Percentiles rank a stretch among this genome's conserved stretches.
Evolutionary conservation across 2,888 invertebrate species (phyloP).

Genomic region (Heliconius aoede): DNA sequence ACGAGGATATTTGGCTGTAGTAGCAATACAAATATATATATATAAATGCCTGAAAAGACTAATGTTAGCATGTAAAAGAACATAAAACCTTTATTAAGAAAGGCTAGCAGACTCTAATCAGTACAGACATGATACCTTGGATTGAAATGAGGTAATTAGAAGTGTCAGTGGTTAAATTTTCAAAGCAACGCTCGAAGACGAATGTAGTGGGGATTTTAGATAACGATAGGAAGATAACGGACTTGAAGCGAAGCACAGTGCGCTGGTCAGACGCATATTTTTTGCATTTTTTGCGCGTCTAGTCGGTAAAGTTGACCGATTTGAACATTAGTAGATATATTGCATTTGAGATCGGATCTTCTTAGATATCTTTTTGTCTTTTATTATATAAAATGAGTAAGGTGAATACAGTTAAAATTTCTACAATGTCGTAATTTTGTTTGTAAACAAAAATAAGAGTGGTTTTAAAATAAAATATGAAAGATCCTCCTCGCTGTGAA

Average conservation of each 20-base stretch:
- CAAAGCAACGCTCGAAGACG: constrained; percentile 20
- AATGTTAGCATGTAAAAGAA: neutral
- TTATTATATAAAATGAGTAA: neutral
- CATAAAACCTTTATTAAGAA: constrained; percentile 34
- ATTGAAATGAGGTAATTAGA: neutral
- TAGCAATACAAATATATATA: constrained; percentile 13
- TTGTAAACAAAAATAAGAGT: constrained; percentile 17
- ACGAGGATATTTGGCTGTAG: too few relatives aligned
- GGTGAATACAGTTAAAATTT: neutral
- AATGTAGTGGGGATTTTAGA: constrained; percentile 69
- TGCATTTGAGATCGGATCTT: neutral
- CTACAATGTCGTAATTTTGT: neutral
- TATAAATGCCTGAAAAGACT: neutral
- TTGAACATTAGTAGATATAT: constrained; percentile 17
- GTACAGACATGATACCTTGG: neutral
- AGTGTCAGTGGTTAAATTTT: constrained; percentile 9
- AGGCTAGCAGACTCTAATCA: neutral
- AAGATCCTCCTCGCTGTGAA: constrained; percentile 87
- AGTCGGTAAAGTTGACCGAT: constrained; percentile 14
- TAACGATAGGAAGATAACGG: constrained; percentile 74
- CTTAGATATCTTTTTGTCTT: neutral
- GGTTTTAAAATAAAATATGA: constrained; percentile 68
- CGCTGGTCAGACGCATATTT: constrained; percentile 45
- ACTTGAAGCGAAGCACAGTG: constrained; percentile 58
- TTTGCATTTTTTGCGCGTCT: constrained; percentile 41